phyloP scores from a whole-genome alignment of 2,113 vertebrate genomes.

The Gobio gobio region DNA sequence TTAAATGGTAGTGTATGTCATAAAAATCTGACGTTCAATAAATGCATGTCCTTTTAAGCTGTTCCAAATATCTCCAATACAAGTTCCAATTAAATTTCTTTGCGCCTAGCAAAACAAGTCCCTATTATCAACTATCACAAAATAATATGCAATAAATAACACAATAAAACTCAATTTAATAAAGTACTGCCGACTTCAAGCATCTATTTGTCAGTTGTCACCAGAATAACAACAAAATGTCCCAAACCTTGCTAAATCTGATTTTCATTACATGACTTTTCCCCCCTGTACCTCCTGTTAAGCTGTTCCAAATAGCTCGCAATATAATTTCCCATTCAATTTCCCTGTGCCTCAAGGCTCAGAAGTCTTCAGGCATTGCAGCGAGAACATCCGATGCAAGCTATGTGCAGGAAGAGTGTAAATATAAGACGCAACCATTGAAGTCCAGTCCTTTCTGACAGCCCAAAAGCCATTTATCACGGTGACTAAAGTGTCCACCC shows the following conservation, averaged over 20 bases:
- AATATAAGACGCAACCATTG: conserved; percentile 18
- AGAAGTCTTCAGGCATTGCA: not conserved
- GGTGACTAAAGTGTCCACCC: conserved; percentile 36
- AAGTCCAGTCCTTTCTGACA: conserved; percentile 25
- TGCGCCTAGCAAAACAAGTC: not conserved
- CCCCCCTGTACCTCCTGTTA: not conserved
- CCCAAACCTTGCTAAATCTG: conserved; percentile 11
- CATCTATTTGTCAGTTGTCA: not conserved
- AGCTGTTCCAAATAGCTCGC: not conserved
- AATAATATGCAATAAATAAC: not conserved
- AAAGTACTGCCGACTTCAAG: not conserved
- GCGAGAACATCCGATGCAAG: not conserved
- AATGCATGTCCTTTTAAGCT: not conserved
- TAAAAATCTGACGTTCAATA: no score
- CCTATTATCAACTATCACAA: not conserved
- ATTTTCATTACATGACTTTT: not conserved
- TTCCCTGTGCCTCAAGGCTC: not conserved
- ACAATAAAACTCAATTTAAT: not conserved
- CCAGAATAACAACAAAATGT: not conserved
- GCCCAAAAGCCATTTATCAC: conserved; percentile 49
- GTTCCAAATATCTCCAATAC: not conserved
- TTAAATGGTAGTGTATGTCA: no score
- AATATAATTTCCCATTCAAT: conserved; percentile 23
- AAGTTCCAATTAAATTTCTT: not conserved
- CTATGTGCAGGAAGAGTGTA: conserved; percentile 6